Conservation (phyloP, 2,797 vertebrate genomes). For the Pempheris klunzingeri region DNA sequence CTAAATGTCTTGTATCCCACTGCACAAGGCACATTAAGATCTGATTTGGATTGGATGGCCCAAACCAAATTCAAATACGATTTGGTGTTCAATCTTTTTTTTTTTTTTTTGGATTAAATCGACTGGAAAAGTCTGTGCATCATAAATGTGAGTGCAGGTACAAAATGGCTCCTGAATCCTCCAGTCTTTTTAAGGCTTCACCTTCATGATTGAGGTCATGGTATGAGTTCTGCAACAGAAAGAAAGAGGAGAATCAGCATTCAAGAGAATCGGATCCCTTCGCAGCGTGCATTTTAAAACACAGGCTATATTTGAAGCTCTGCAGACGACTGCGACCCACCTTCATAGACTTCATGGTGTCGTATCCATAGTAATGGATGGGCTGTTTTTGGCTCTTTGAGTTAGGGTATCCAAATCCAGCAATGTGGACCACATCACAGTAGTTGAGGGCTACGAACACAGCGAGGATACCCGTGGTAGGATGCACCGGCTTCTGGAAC, state of each 20-base stretch:
- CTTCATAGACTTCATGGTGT: conserved; percentile 93
- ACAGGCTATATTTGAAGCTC: background rate
- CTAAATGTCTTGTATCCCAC: conserved; percentile 15
- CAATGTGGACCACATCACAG: conserved; percentile 93
- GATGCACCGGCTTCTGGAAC: conserved; percentile 85
- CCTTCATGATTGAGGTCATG: conserved; percentile 85
- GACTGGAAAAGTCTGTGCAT: conserved; percentile 29
- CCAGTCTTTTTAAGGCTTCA: conserved; percentile 79
- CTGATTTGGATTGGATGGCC: conserved; percentile 9
- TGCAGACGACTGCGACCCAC: conserved; percentile 73
- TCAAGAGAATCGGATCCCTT: background rate
- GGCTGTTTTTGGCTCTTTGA: conserved; percentile 84
- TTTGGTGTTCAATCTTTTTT: conserved; percentile 5
- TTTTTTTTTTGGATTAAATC: background rate
- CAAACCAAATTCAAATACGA: background rate
- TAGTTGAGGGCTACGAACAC: conserved; percentile 95
- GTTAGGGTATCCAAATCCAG: conserved; percentile 94
- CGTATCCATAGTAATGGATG: conserved; percentile 93
- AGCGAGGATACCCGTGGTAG: conserved; percentile 92
- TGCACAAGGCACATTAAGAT: conserved; percentile 61
- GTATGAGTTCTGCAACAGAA: conserved; percentile 78
- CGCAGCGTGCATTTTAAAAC: background rate
- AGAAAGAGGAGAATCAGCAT: background rate
- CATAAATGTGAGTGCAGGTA: conserved; percentile 80
- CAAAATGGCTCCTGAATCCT: conserved; percentile 79